A percentile compares a stretch with the other conserved stretches of the same genome.
Conservation (phyloP, 2,113 vertebrate genomes). For the Lophius piscatorius region DNA sequence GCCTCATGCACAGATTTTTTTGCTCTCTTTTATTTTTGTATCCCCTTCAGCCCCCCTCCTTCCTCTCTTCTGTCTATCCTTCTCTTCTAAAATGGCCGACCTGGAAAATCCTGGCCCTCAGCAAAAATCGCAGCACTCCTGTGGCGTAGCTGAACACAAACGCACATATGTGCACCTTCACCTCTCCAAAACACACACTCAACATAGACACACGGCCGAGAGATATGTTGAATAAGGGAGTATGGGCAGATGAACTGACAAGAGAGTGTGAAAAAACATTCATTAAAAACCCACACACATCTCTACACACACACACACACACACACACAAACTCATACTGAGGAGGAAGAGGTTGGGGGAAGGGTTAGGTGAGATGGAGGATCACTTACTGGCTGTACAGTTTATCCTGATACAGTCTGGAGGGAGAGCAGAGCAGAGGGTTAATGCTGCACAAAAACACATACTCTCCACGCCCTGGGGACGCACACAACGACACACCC, state of each 20-base stretch:
- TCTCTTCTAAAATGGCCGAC: constrained; percentile 76
- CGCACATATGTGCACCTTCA: constrained; percentile 30
- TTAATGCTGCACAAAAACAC: constrained; percentile 98
- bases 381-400: constrained; percentile 99
- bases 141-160: constrained; percentile 51
- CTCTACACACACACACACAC: constrained; percentile 21
- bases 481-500: constrained; percentile 93
- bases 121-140: constrained; percentile 67
- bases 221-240: constrained; percentile 43
- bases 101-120: constrained; percentile 73
- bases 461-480: constrained; percentile 97
- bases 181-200: constrained; percentile 7
- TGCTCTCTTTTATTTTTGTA: not conserved
- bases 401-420: constrained; percentile 99
- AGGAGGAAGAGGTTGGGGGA: constrained; percentile 57
- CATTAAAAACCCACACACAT: constrained; percentile 12
- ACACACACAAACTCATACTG: constrained; percentile 47
- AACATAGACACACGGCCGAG: constrained; percentile 39
- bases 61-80: constrained; percentile 50
- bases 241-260: constrained; percentile 39
- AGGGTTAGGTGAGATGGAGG: constrained; percentile 88
- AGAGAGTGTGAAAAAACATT: constrained; percentile 44
- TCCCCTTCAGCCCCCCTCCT: constrained; percentile 11
- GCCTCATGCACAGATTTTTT: constrained; percentile 10
- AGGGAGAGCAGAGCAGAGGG: constrained; percentile 99